Conservation (phyloP, 2,888 invertebrate species). For the Erynnis tages region DNA sequence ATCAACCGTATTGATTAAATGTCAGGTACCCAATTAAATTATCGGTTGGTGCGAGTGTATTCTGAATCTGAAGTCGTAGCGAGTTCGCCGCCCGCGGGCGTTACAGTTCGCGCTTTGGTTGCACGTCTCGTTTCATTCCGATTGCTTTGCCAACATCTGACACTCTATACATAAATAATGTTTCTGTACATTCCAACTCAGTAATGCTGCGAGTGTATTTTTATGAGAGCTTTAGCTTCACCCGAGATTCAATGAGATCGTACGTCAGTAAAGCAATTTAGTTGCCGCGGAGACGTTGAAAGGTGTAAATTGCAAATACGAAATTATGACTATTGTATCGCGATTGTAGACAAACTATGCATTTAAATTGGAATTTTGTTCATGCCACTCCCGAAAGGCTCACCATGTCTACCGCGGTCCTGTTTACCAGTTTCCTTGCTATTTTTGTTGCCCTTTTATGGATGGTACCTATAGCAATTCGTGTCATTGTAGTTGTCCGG, state of each 20-base stretch:
- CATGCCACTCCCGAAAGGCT: slow-evolving; percentile 13
- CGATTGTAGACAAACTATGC: slow-evolving; percentile 26
- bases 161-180: slow-evolving; percentile 50
- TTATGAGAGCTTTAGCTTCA: slow-evolving; percentile 23
- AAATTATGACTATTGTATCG: slow-evolving; percentile 27
- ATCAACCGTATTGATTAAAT: slow-evolving; percentile 75
- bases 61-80: slow-evolving; percentile 33
- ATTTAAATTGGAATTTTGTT: slow-evolving; percentile 27
- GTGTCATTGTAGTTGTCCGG: not conserved
- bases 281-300: slow-evolving; percentile 20
- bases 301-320: slow-evolving; percentile 26
- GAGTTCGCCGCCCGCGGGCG: slow-evolving; percentile 45
- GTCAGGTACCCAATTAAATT: slow-evolving; percentile 76
- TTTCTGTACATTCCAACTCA: slow-evolving; percentile 44
- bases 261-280: slow-evolving; percentile 27
- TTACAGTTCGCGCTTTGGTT: slow-evolving; percentile 55
- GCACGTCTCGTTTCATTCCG: slow-evolving; percentile 54
- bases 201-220: slow-evolving; percentile 31
- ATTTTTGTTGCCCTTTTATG: not conserved
- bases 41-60: slow-evolving; percentile 55
- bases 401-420: not conserved
- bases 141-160: slow-evolving; percentile 52
- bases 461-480: not conserved
- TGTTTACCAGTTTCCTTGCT: slow-evolving; percentile 5
- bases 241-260: slow-evolving; percentile 21